phyloP scores from a whole-genome alignment of 2,113 vertebrate species.

The Heterotilapia buettikoferi region DNA sequence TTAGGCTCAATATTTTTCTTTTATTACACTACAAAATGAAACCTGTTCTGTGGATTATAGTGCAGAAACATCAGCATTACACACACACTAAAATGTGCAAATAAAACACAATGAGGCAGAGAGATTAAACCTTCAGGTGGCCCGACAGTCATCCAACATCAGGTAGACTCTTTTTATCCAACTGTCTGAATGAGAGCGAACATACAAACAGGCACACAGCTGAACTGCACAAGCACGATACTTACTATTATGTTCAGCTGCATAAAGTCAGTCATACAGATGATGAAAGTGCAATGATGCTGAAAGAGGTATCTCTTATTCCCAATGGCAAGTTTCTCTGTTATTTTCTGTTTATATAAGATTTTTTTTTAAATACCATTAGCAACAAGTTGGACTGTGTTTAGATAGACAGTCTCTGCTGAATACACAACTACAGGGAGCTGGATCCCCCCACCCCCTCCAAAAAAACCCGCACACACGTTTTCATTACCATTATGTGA shows the following conservation, averaged over 20 bases:
- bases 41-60: not conserved
- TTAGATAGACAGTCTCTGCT: not conserved
- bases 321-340: not conserved
- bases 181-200: not conserved
- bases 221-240: not conserved
- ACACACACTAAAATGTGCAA: not conserved
- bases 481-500: not conserved
- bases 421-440: not conserved
- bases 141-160: not conserved
- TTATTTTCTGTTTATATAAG: not conserved
- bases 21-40: not conserved
- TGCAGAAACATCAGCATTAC: not conserved
- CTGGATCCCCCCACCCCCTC: not conserved
- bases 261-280: not conserved
- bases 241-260: not conserved
- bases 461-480: accelerated
- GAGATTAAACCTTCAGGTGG: not conserved
- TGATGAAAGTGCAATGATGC: not conserved
- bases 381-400: not conserved
- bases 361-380: not conserved
- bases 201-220: not conserved
- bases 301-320: not conserved
- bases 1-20: not conserved
- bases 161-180: not conserved
- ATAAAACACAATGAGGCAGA: not conserved